Evolutionary conservation across 2,888 invertebrate species (phyloP).

Genomic region (Caenorhabditis sp.): DNA sequence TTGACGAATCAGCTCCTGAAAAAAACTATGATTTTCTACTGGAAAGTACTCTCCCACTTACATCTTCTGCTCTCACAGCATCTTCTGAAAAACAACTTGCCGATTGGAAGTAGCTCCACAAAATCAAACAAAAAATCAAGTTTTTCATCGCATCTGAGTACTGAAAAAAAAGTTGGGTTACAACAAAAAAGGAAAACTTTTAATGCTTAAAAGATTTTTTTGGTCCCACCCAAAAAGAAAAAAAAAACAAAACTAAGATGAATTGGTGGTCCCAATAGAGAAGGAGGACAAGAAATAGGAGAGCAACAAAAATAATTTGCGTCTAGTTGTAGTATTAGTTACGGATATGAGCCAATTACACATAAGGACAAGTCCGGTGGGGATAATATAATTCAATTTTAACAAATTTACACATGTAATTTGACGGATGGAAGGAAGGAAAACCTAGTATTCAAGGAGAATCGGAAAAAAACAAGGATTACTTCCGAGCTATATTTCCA

Average conservation of each 20-base stretch:
- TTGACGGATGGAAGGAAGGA: background rate
- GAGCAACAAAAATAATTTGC: conserved; percentile 9
- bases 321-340: conserved; percentile 35
- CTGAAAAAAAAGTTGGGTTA: conserved; percentile 1
- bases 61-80: background rate
- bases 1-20: conserved; percentile 44
- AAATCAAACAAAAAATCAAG: background rate
- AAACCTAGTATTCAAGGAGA: background rate
- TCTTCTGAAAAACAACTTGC: background rate
- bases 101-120: background rate
- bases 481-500: background rate
- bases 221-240: background rate
- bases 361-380: background rate
- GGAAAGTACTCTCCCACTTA: no score
- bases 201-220: background rate
- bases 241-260: background rate
- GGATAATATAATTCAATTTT: background rate
- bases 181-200: no score
- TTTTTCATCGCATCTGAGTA: conserved; percentile 31
- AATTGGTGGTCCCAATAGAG: conserved; percentile 30
- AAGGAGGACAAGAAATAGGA: conserved; percentile 1
- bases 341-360: conserved; percentile 44
- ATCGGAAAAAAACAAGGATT: background rate
- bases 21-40: no score
- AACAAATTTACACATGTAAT: background rate